Evolutionary conservation across 2,113 vertebrate genomes (phyloP), one percentile per base, ranked within the genome.

Genomic region (Clarias macrocephalus): DNA sequence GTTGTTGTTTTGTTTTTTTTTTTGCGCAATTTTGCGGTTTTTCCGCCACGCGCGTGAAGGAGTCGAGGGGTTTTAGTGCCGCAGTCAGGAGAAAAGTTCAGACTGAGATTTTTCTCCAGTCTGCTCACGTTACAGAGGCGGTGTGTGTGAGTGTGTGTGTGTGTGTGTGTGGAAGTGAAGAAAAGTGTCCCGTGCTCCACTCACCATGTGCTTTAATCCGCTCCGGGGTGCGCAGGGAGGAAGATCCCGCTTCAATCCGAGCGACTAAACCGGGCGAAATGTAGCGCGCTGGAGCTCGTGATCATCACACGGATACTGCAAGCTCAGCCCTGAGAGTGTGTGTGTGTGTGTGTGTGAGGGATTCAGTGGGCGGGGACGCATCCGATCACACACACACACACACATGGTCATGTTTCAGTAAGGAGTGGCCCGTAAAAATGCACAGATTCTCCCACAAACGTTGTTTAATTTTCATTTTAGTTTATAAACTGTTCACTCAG

Each of bases 181-280:
- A 65, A 42, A 82, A 82, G 80, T 82, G 62, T n/a, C n/a, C 60
- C 12, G 80, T 81, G 57, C 19, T 56, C 16, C 83, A 84, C 83
- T 84, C 83, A 82, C 83, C 83, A 84, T 84, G 83, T 84, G 83
- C 68, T 65, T 63, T 48, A 65, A 82, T 82, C 80, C 80, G 21
- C 33, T n/a, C 21, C 80, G 65, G 37, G 59, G 0, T 42, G 30
- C 37, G 57, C 80, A 42, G 59, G 28, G n/a, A 52, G 5, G 42
- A 65, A 6, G 65, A 82, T 5, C 21, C 21, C 23, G 12, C 13
- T n/a, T 82, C 80, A 62, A 37, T 81, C 80, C 80, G 37, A 42
- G 18, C 60, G 21, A 54, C 42, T 68, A 59, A 33, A 72, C 21
- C 11, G 11, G 0, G 48, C 37, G 11, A 23, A 84, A 30, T 25